Evolutionary conservation across 2,888 invertebrate species (phyloP), one percentile per base, ranked within the genome.

Genomic region (Choreutis nemorana): DNA sequence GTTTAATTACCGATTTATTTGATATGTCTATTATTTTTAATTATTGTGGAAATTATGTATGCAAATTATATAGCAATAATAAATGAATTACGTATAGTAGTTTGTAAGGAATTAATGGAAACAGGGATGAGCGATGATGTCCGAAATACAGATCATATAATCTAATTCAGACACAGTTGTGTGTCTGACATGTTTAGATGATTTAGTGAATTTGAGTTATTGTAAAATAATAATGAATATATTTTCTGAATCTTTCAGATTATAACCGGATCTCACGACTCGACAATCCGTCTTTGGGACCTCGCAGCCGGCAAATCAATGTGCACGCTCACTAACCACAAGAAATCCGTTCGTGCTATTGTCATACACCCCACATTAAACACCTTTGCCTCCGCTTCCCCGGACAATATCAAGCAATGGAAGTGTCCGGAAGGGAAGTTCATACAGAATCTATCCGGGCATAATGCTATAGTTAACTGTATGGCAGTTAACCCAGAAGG

Each of bases 331-430:
- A 99, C 99, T 1, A 97, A 99, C 77, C 99, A 99, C 77, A 99
- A 99, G 72, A 98, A 98, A 60, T 97, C 93, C 39, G 91, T 93
- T 0, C 82, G 92, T 14, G 85, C 91, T 34, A 78, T 92, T 5
- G 86, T 87, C 0, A 73, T 90, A 7, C 92, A 92, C 68, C 91
- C 92, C 0, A 83, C 85, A 1, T 57, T 89, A 51, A 86, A 97
- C 64, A 96, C 96, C 82, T 98, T 99, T 68, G 98, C 94, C 0
- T 97, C 97, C 0, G 99, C 94, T 0, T 97, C 97, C 0, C 97
- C 99, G 0, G 98, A 99, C 61, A 98, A 99, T 58, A 94, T 99
- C 39, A 99, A 99, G 58, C 97, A 98, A 59, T 99, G 99, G 99
- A 94, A 92, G 60, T 97, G 97, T 54, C 98, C 97, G 0, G 95